Percentiles rank a stretch among this genome's conserved stretches.
Conservation (phyloP, 2,888 invertebrate species). For the Allophyes oxyacanthae region DNA sequence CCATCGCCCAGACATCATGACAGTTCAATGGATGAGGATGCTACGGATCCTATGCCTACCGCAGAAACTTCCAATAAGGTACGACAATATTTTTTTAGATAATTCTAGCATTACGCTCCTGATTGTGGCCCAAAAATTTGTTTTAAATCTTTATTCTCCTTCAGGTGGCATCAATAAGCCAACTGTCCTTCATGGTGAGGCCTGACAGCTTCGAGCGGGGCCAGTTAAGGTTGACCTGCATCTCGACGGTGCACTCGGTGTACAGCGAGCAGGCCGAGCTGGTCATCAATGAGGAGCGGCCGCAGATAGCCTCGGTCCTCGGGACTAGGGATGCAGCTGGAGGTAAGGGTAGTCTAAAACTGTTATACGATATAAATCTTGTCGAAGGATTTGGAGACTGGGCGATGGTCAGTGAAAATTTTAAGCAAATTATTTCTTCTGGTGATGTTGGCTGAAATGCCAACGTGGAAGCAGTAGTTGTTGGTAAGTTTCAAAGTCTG, state of each 20-base stretch:
- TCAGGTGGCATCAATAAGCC: slow-evolving; percentile 84
- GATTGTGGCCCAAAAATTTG: no score
- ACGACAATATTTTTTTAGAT: neutral
- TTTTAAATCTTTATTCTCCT: slow-evolving; percentile 2
- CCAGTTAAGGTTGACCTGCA: slow-evolving; percentile 91
- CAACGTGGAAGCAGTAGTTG: no score
- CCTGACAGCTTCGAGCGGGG: slow-evolving; percentile 91
- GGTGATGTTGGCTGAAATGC: no score
- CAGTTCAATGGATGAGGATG: slow-evolving; percentile 75
- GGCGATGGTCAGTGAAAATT: no score
- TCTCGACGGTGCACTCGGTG: slow-evolving; percentile 91
- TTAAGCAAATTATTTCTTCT: no score
- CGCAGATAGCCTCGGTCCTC: slow-evolving; percentile 92
- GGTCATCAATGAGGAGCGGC: slow-evolving; percentile 92
- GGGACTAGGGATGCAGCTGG: slow-evolving; percentile 91
- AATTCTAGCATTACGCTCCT: no score
- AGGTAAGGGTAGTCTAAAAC: slow-evolving; percentile 68
- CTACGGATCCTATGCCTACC: slow-evolving; percentile 81
- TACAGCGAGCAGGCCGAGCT: slow-evolving; percentile 91
- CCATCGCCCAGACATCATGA: slow-evolving; percentile 79
- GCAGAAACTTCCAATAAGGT: slow-evolving; percentile 82
- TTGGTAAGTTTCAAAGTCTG: no score
- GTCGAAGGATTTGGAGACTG: neutral
- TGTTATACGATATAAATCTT: no score
- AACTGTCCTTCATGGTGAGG: slow-evolving; percentile 88